These are phyloP conservation scores for Rhizoglyphus robini DNA, from an alignment of 1,140 invertebrate species.

Conservation along the genomic window DNA sequence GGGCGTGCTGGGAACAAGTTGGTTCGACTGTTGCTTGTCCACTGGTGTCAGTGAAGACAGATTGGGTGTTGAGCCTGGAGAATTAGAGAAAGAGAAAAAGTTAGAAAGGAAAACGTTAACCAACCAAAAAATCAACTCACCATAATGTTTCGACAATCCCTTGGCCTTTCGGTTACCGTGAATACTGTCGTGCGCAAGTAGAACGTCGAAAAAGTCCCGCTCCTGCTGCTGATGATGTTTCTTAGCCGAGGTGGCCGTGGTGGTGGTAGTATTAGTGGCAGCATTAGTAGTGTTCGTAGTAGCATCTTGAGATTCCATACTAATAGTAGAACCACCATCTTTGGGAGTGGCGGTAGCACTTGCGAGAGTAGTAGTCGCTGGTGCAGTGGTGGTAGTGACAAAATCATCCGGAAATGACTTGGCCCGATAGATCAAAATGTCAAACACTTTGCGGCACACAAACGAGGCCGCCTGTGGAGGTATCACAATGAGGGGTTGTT, in stretches of 20 bases:
- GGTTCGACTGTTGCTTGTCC: no score
- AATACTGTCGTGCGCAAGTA: not conserved
- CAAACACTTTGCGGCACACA: conserved; percentile 60
- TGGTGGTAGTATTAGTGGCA: no score
- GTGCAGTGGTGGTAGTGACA: conserved; percentile 45
- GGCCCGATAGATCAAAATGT: conserved; percentile 63
- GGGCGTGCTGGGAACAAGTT: no score
- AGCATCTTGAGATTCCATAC: not conserved
- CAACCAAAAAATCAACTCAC: not conserved
- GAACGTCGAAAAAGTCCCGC: not conserved
- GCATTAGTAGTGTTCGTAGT: not conserved
- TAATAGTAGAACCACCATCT: no score
- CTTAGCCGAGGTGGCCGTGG: no score
- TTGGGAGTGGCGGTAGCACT: conserved; percentile 21
- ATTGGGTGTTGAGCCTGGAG: not conserved
- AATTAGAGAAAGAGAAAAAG: no score
- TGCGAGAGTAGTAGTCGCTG: conserved; percentile 37
- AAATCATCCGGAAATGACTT: conserved; percentile 70
- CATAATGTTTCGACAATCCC: not conserved
- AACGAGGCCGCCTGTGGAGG: conserved; percentile 70
- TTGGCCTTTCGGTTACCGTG: not conserved
- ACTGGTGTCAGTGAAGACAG: not conserved
- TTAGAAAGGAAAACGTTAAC: no score
- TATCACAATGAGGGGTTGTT: conserved; percentile 52
- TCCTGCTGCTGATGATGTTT: not conserved